phyloP scores from a whole-genome alignment of 2,113 vertebrate genomes.

The Heterotilapia buettikoferi region DNA sequence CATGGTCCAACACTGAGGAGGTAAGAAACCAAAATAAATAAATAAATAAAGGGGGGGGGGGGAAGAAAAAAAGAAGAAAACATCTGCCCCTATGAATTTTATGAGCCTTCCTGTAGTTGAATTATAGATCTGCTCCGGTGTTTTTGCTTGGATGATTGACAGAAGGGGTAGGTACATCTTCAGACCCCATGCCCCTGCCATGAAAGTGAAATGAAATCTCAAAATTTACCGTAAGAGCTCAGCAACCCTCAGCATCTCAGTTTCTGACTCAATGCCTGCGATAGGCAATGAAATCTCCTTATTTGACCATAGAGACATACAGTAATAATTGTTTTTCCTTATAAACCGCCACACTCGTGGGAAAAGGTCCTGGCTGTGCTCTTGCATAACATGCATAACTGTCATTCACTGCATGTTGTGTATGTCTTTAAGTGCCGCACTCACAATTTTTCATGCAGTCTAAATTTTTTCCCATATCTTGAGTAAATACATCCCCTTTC shows the following conservation, averaged over 20 bases:
- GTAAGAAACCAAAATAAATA: constrained; percentile 6
- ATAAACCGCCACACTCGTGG: constrained; percentile 34
- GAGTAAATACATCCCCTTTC: background rate
- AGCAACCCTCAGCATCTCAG: constrained; percentile 44
- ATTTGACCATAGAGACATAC: constrained; percentile 47
- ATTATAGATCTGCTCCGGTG: constrained; percentile 67
- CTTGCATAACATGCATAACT: constrained; percentile 12
- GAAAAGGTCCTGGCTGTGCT: constrained; percentile 29
- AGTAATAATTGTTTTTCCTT: constrained; percentile 41
- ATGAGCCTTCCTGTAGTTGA: constrained; percentile 67
- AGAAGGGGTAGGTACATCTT: constrained; percentile 62
- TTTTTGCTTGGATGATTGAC: constrained; percentile 69
- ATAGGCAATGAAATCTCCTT: constrained; percentile 52
- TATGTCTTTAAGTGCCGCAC: background rate
- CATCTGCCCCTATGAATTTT: constrained; percentile 63
- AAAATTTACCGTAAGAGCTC: constrained; percentile 55
- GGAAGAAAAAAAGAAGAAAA: background rate
- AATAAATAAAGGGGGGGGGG: background rate
- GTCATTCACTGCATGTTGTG: constrained; percentile 28
- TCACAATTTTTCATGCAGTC: background rate
- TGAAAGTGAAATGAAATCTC: constrained; percentile 63
- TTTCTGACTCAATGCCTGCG: constrained; percentile 53
- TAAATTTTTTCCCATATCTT: background rate
- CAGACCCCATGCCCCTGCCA: constrained; percentile 60
- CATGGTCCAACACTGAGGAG: constrained; percentile 14